Evolutionary conservation across 2,888 invertebrate species (phyloP).

Genomic region (Timema podura): DNA sequence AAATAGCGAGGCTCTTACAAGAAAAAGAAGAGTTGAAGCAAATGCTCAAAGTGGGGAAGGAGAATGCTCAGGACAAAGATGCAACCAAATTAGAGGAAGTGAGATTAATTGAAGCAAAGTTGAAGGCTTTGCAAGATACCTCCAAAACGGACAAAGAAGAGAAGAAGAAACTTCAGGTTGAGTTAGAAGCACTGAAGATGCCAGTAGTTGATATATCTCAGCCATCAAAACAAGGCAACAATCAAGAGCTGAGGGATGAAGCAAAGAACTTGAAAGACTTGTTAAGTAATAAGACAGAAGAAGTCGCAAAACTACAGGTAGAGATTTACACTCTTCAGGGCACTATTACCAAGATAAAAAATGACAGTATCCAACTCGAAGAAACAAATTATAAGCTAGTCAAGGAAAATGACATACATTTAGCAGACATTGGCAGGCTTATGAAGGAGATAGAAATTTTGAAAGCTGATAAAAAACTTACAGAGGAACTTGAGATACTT

Average conservation of each 20-base stretch:
- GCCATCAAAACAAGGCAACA: not conserved
- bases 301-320: no score
- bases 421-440: not conserved
- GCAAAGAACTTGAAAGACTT: no score
- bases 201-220: not conserved
- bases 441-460: not conserved
- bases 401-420: not conserved
- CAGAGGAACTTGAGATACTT: constrained; percentile 1
- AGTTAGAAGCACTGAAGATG: constrained; percentile 49
- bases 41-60: constrained; percentile 28
- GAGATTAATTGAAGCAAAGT: constrained; percentile 37
- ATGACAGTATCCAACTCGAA: no score
- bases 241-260: no score
- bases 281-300: no score
- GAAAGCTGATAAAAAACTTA: not conserved
- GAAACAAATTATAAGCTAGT: no score
- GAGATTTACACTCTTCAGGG: no score
- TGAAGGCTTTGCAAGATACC: constrained; percentile 47
- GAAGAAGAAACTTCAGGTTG: constrained; percentile 50
- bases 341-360: no score
- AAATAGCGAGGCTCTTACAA: not conserved
- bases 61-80: not conserved
- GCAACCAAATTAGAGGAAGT: constrained; percentile 27
- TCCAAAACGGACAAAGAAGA: constrained; percentile 53
- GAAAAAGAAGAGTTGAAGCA: constrained; percentile 39